Evolutionary conservation across 1,140 invertebrate genomes (phyloP), one percentile per base, ranked within the genome.

Genomic region (Palaemon carinicauda): DNA sequence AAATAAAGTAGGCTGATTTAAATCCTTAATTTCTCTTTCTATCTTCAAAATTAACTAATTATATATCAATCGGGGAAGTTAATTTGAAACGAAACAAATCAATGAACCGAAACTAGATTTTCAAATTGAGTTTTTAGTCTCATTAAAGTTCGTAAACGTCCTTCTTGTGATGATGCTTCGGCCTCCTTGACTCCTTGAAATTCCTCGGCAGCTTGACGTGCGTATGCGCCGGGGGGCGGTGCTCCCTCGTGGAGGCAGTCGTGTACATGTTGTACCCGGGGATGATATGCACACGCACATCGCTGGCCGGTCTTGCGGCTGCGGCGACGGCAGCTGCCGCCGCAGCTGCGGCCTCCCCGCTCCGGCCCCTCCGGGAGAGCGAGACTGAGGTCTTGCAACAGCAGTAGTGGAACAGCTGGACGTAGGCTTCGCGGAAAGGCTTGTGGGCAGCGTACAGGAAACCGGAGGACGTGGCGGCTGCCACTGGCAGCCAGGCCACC

Each of bases 341-440:
- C 9, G 92, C 90, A 78, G 65, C 88, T 69, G 50, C 91, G 89
- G 29, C 94, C 93, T n/a, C 93, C 92, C 33, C 94, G 91, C 17
- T 94, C 92, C 80, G 94, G 92, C 12, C 95, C 31, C 89, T 79
- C 31, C 89, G 81, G 74, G 95, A 94, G 82, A 95, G 94, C 29
- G 94, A 94, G 10, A 96, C 94, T 5, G 94, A 95, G 9, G 94
- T 96, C 91, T 96, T 96, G 91, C 95, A 96, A 90, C 95, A 96
- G 90, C 95, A 96, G 89, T 96, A 96, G 89, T 96, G 94, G 90
- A 96, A 96, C 14, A 96, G 91, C 90, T 96, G 95, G 27, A 94
- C 92, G 90, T 95, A 97, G 4, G 95, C 95, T 85, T 93, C 94
- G n/a, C 95, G 92, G 81, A 89, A 89, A n/a, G 88, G 88, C 71